A percentile compares a stretch with the other conserved stretches of the same genome.
These are phyloP conservation scores for Silurus lanzhouensis DNA, from an alignment of 2,797 vertebrate species.

Conservation along the genomic window DNA sequence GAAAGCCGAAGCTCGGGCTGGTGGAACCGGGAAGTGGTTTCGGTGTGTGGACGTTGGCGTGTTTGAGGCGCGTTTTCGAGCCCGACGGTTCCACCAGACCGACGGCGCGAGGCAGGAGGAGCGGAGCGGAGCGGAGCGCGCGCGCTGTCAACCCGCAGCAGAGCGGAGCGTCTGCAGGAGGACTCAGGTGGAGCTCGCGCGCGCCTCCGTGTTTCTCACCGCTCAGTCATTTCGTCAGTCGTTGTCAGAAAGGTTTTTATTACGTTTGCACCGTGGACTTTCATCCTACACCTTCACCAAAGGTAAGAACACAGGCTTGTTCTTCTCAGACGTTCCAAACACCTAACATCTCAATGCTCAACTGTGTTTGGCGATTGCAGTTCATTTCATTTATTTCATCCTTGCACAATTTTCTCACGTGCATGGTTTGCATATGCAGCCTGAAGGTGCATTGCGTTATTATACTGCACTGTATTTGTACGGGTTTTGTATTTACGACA, in stretches of 20 bases:
- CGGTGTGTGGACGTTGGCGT: background rate
- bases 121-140: too few relatives aligned
- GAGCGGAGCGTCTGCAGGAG: background rate
- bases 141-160: background rate
- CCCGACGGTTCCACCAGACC: too few relatives aligned
- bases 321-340: background rate
- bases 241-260: background rate
- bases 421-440: background rate
- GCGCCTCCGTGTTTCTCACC: background rate
- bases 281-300: background rate
- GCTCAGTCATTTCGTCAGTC: too few relatives aligned
- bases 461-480: background rate
- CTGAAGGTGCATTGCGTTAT: background rate
- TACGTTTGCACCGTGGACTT: background rate
- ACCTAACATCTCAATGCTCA: too few relatives aligned
- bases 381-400: background rate
- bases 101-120: background rate
- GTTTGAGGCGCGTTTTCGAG: background rate
- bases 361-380: background rate
- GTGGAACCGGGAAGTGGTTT: background rate
- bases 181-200: background rate
- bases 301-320: background rate
- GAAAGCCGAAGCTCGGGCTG: slow-evolving; percentile 18
- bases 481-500: background rate
- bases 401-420: background rate